Base-by-base conservation (phyloP, 2,888 invertebrate genomes). In the Erebia aethiops region DNA sequence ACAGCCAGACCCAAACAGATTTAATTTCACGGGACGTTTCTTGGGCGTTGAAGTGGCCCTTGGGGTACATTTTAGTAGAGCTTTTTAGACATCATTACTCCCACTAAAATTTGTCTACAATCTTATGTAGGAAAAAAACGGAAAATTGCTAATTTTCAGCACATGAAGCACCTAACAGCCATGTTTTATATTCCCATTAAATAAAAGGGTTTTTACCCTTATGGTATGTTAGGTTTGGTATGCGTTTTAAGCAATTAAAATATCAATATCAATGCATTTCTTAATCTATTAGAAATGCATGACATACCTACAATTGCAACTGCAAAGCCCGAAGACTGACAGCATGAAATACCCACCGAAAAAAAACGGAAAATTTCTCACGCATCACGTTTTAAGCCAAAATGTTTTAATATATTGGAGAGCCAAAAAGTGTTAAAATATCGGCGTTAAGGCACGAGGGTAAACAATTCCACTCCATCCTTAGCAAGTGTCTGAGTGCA, bases 11-110 rank as follows among this genome's bases (percentile, higher is more conserved):
- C 85, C 85, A 84, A 78, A 78, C 88, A 86, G 88, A 91, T 91
- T 90, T 91, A 92, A 92, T 92, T 92, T 92, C 91, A 92, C 92
- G 92, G 90, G 84, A 87, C 89, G 88, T 91, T 92, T 91, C 91
- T 85, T 84, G 86, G 88, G 88, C 88, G 87, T 87, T 86, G 88
- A 91, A 89, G 87, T 89, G 84, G 85, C 91, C 91, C 91, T 84
- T 84, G 89, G 91, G 91, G 90, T 89, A 90, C 89, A 89, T 92
- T 91, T 87, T 84, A 84, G 83, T 86, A 87, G 85, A 83, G 87
- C 87, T 87, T 82, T 83, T 71, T 70, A 67, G 67, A 71, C 64
- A 69, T 74, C 69, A 46, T n/a, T 51, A 63, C 52, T 54, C 18
- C 18, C 18, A 13, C 54, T 61, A 21, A 13, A 21, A 58, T 46